Percentiles rank a stretch among this genome's conserved stretches.
Conservation (phyloP, 2,797 vertebrate genomes). For the Epinephelus malabaricus region DNA sequence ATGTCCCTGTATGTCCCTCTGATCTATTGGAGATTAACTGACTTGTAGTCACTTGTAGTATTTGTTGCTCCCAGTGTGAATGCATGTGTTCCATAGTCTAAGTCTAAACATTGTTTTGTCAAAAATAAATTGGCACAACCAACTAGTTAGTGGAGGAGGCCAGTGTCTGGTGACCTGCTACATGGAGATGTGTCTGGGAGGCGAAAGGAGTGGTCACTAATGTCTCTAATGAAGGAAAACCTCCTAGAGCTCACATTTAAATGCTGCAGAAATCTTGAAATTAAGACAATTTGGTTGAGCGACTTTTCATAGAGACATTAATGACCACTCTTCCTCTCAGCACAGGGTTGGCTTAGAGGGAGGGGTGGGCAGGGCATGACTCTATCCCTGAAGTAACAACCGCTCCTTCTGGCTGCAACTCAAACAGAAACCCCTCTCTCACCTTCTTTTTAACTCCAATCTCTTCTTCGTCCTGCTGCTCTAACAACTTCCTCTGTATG, state of each 20-base stretch:
- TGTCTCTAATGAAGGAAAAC: slow-evolving; percentile 7
- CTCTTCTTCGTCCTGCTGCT: slow-evolving; percentile 13
- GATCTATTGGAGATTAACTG: no score
- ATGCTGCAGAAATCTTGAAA: not conserved
- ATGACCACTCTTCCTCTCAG: slow-evolving; percentile 67
- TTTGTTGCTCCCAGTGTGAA: not conserved
- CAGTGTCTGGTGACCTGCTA: slow-evolving; percentile 66
- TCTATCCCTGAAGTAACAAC: slow-evolving; percentile 90
- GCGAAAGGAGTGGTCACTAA: slow-evolving; percentile 51
- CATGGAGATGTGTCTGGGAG: slow-evolving; percentile 14
- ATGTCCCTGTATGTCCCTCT: no score
- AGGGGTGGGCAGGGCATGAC: slow-evolving; percentile 87
- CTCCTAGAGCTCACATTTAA: not conserved
- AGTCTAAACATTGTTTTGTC: not conserved
- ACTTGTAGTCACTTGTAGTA: not conserved
- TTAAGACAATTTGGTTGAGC: not conserved
- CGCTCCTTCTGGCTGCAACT: slow-evolving; percentile 83
- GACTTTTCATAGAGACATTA: slow-evolving; percentile 20
- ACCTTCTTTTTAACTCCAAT: slow-evolving; percentile 39
- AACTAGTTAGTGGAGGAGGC: not conserved
- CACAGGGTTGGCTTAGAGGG: slow-evolving; percentile 70
- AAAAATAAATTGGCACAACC: not conserved
- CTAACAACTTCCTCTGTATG: slow-evolving; percentile 40
- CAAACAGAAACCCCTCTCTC: slow-evolving; percentile 68
- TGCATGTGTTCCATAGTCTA: not conserved